Conservation (phyloP, 2,888 invertebrate genomes). For the Apodemia hepburni region DNA sequence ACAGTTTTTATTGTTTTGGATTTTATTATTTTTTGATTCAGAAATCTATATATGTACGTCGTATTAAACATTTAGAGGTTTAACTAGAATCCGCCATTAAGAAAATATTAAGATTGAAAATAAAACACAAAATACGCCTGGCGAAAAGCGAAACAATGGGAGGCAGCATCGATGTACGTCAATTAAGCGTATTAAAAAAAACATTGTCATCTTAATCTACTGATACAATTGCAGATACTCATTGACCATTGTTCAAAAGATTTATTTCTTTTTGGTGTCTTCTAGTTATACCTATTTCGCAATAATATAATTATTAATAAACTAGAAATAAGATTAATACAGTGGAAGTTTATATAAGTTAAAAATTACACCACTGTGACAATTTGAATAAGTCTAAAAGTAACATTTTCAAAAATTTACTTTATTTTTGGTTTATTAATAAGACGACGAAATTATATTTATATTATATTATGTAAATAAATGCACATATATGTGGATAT, state of each 20-base stretch:
- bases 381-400: background rate
- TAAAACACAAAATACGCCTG: background rate
- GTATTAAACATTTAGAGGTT: background rate
- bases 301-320: conserved; percentile 11
- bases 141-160: too few relatives aligned
- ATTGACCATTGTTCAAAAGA: too few relatives aligned
- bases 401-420: background rate
- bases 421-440: conserved; percentile 11
- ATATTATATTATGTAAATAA: conserved; percentile 6
- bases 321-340: conserved; percentile 1
- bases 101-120: background rate
- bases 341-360: background rate
- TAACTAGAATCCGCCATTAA: background rate
- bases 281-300: conserved; percentile 1
- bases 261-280: background rate
- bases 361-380: background rate
- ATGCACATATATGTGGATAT: conserved; percentile 13
- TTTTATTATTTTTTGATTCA: background rate
- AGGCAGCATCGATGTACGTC: background rate
- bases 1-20: conserved; percentile 7
- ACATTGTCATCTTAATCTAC: too few relatives aligned
- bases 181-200: background rate
- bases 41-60: conserved; percentile 1
- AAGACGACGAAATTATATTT: conserved; percentile 6
- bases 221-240: too few relatives aligned